These are phyloP conservation scores for Eudemis profundana DNA, from an alignment of 2,888 invertebrate species.

Conservation along the genomic window DNA sequence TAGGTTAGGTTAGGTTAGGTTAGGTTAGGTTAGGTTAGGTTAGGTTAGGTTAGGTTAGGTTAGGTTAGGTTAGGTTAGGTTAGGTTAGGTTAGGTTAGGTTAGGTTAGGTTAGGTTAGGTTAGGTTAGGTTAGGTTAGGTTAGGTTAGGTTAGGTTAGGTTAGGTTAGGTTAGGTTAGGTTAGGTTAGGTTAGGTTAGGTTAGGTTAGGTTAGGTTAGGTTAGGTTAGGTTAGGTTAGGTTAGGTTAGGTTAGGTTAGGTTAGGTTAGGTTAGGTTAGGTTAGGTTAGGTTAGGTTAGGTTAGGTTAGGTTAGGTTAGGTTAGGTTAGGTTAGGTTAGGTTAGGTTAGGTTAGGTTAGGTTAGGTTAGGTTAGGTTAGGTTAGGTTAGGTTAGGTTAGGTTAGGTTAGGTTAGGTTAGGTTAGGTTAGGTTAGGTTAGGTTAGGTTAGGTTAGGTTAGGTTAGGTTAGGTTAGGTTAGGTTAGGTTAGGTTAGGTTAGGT, in stretches of 20 bases:
- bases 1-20: slow-evolving; percentile 32
- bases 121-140: slow-evolving; percentile 43
- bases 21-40: slow-evolving; percentile 44
- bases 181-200: slow-evolving; percentile 44
- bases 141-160: slow-evolving; percentile 43
- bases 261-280: slow-evolving; percentile 43
- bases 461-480: slow-evolving; percentile 40
- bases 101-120: slow-evolving; percentile 36
- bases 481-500: slow-evolving; percentile 40
- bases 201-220: slow-evolving; percentile 45
- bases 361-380: slow-evolving; percentile 40
- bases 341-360: slow-evolving; percentile 43
- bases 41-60: slow-evolving; percentile 47
- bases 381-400: slow-evolving; percentile 42
- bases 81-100: slow-evolving; percentile 42
- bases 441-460: slow-evolving; percentile 40
- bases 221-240: slow-evolving; percentile 40
- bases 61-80: slow-evolving; percentile 48
- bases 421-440: slow-evolving; percentile 40
- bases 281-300: slow-evolving; percentile 43
- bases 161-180: slow-evolving; percentile 43
- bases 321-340: slow-evolving; percentile 43
- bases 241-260: slow-evolving; percentile 40
- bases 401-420: slow-evolving; percentile 37
- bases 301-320: slow-evolving; percentile 43